Evolutionary conservation across 2,113 vertebrate species (phyloP).

Genomic region (Cnemophilus loriae): DNA sequence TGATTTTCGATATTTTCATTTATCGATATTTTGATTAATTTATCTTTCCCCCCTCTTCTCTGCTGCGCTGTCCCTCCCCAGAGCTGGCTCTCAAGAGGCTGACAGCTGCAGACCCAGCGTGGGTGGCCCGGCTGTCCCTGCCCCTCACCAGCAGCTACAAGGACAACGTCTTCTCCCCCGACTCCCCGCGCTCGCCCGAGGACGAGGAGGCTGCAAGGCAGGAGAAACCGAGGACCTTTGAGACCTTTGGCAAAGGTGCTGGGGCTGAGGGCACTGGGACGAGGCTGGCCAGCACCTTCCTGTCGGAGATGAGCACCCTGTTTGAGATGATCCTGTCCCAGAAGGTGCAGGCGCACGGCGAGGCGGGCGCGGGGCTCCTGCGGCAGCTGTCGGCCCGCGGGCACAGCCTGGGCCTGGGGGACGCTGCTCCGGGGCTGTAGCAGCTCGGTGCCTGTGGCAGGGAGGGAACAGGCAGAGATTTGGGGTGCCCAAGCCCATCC

Average conservation of each 20-base stretch:
- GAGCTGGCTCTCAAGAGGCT: constrained; percentile 73
- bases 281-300: constrained; percentile 79
- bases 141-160: constrained; percentile 84
- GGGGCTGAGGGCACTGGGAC: constrained; percentile 3
- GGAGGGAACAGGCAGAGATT: not conserved
- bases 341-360: constrained; percentile 75
- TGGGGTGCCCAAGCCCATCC: not conserved
- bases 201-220: constrained; percentile 15
- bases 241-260: constrained; percentile 86
- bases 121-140: constrained; percentile 88
- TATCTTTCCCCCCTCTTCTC: rapidly evolving
- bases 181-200: constrained; percentile 50
- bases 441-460: not conserved
- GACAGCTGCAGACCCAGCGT: constrained; percentile 76
- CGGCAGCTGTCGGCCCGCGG: constrained; percentile 84
- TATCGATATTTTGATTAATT: not conserved
- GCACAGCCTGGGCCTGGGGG: constrained; percentile 78
- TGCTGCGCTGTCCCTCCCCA: not conserved
- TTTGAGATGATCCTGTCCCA: constrained; percentile 90
- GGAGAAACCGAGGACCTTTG: constrained; percentile 81
- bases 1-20: not conserved
- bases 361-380: constrained; percentile 77
- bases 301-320: constrained; percentile 91
- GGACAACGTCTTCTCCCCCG: constrained; percentile 86
- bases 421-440: not conserved